Evolutionary conservation across 2,797 vertebrate genomes (phyloP).

Genomic region (Miichthys miiuy): DNA sequence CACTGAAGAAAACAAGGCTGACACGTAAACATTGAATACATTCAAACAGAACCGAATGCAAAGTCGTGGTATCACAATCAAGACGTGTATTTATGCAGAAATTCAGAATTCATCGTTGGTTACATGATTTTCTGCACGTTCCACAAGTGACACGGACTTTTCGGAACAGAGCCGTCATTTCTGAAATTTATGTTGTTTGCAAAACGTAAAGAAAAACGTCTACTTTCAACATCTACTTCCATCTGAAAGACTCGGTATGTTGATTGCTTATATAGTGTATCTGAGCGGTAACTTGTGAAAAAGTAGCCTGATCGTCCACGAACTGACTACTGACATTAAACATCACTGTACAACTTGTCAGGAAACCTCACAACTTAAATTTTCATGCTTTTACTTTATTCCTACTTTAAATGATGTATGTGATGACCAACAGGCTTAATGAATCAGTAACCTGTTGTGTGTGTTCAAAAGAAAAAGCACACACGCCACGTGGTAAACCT

Average conservation of each 20-base stretch:
- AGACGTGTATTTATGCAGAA: slow-evolving; percentile 3
- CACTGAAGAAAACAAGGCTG: slow-evolving; percentile 1
- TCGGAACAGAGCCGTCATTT: neutral
- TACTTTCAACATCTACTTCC: neutral
- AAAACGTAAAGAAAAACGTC: slow-evolving; percentile 7
- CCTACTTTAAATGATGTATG: neutral
- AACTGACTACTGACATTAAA: neutral
- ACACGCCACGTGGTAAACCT: neutral
- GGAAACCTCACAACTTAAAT: slow-evolving; percentile 14
- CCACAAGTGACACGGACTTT: neutral
- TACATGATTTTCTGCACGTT: neutral
- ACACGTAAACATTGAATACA: slow-evolving; percentile 43
- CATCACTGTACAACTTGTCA: neutral
- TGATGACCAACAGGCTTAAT: neutral
- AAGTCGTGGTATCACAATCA: slow-evolving; percentile 14
- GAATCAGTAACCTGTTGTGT: neutral
- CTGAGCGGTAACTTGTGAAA: neutral
- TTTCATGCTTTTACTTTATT: neutral
- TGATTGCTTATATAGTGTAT: slow-evolving; percentile 1
- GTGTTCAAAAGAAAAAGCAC: slow-evolving; percentile 7
- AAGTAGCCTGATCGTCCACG: neutral
- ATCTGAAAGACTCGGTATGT: slow-evolving; percentile 6
- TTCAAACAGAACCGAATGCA: slow-evolving; percentile 40
- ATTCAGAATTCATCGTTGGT: neutral
- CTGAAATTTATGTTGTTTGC: neutral